Evolutionary conservation across 2,797 vertebrate species (phyloP).

Genomic region (Aratinga solstitialis): DNA sequence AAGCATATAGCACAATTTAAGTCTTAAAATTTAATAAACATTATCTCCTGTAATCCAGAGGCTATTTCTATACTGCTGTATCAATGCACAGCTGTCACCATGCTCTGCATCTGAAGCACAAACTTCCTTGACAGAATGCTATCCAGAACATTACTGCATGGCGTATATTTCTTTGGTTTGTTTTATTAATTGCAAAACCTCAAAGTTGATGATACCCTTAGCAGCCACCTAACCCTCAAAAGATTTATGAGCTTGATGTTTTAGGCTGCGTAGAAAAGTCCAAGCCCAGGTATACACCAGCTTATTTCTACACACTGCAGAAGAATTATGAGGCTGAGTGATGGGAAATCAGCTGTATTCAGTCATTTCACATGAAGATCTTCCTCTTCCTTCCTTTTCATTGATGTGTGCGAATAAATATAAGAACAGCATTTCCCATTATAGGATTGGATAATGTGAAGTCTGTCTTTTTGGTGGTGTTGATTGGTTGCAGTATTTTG

Average conservation of each 20-base stretch:
- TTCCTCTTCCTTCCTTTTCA: slow-evolving; percentile 11
- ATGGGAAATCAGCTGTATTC: slow-evolving; percentile 16
- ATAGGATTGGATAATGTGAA: not conserved
- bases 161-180: not conserved
- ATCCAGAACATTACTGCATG: not conserved
- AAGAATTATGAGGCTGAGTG: not conserved
- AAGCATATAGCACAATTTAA: not conserved
- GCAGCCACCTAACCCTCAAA: not conserved
- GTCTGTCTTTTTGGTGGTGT: not conserved
- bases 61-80: not conserved
- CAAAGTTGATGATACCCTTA: not conserved
- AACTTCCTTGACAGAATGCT: not conserved
- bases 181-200: not conserved
- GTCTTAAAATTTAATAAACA: not conserved
- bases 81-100: not conserved
- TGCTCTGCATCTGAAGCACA: not conserved
- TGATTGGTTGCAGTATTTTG: not conserved
- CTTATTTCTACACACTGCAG: not conserved
- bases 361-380: slow-evolving; percentile 3
- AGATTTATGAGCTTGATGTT: not conserved
- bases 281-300: not conserved
- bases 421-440: not conserved
- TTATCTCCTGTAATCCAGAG: not conserved
- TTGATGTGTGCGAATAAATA: not conserved
- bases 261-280: not conserved